Evolutionary conservation across 2,113 vertebrate genomes (phyloP).

Genomic region (Chloroceryle aenea): DNA sequence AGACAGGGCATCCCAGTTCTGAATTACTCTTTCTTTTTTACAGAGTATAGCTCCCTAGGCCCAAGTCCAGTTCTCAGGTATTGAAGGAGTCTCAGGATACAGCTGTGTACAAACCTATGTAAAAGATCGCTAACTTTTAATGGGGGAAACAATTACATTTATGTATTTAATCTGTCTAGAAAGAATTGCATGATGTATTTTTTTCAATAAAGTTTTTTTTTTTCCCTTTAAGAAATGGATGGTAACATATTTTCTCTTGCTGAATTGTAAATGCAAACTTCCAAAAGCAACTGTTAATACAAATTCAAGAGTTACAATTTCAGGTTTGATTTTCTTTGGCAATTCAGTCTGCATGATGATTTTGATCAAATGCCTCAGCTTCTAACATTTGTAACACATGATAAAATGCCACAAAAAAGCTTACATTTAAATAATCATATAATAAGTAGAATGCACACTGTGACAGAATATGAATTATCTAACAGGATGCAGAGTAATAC

Average conservation of each 20-base stretch:
- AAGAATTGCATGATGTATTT: neutral
- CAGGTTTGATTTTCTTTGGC: conserved; percentile 1
- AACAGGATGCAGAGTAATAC: neutral
- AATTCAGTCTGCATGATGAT: neutral
- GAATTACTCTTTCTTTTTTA: neutral
- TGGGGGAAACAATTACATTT: neutral
- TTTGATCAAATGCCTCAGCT: conserved; percentile 1
- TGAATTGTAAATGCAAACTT: neutral
- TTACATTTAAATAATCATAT: neutral
- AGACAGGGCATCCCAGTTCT: neutral
- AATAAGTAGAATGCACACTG: neutral
- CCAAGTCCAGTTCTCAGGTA: neutral
- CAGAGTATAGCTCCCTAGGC: neutral
- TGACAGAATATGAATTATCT: conserved; percentile 10
- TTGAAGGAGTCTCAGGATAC: neutral
- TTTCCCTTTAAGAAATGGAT: neutral
- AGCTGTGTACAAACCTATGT: neutral
- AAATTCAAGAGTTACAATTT: neutral
- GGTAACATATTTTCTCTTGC: neutral
- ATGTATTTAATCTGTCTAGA: neutral
- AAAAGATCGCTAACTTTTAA: neutral
- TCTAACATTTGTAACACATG: neutral
- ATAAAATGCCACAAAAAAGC: neutral
- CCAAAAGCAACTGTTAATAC: neutral
- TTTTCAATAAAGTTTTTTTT: neutral